phyloP scores from a whole-genome alignment of 2,113 vertebrate genomes.

The Lagenorhynchus albirostris region DNA sequence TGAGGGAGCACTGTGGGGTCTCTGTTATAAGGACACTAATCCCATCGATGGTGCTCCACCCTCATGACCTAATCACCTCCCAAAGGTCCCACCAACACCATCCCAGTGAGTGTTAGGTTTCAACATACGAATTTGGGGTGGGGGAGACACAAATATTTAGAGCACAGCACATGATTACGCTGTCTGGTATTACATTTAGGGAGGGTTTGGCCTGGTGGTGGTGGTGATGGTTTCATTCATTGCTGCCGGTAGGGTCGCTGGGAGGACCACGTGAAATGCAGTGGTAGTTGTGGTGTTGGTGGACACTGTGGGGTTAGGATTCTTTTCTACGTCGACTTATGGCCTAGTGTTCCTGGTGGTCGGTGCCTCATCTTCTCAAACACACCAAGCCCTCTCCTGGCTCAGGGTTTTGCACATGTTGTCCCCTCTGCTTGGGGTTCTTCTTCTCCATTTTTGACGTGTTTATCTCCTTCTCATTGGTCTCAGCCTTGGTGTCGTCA shows the following conservation, averaged over 20 bases:
- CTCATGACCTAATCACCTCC: too few species aligned
- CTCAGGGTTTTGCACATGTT: neutral
- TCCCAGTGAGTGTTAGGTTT: neutral
- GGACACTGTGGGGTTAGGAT: neutral
- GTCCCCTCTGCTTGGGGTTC: neutral
- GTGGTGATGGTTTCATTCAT: neutral
- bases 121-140: neutral
- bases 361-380: neutral
- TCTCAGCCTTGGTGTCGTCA: neutral
- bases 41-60: too few species aligned
- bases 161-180: neutral
- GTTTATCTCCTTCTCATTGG: neutral
- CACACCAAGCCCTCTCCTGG: neutral
- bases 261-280: neutral
- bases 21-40: too few species aligned
- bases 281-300: too few species aligned
- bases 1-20: too few species aligned
- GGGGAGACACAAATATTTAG: neutral
- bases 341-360: neutral
- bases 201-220: neutral
- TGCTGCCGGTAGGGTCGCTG: neutral
- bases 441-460: neutral
- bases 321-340: neutral
- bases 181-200: too few species aligned
- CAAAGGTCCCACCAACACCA: neutral